Percentiles rank a stretch among this genome's conserved stretches.
These are phyloP conservation scores for Grus americana DNA, from an alignment of 2,113 vertebrate species.

Conservation along the genomic window DNA sequence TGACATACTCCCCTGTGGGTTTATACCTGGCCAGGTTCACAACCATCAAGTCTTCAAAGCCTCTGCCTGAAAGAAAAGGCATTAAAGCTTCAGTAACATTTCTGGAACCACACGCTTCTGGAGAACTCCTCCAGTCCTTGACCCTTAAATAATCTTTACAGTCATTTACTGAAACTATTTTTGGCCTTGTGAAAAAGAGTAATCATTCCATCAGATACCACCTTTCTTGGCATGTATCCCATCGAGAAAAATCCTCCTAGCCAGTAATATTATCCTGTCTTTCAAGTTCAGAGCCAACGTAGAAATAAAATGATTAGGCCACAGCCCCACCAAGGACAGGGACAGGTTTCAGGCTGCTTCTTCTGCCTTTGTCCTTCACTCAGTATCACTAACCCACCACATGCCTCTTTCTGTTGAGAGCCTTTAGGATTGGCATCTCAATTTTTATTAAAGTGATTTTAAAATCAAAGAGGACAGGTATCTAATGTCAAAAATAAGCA, in stretches of 20 bases:
- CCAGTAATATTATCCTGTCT: not conserved
- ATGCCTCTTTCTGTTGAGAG: not conserved
- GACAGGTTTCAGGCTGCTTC: not conserved
- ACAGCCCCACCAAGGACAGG: not conserved
- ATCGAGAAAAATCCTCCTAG: not conserved
- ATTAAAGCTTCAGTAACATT: not conserved
- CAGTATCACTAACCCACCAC: not conserved
- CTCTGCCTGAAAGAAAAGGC: constrained; percentile 81
- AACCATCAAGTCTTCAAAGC: constrained; percentile 93
- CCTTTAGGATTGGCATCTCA: not conserved
- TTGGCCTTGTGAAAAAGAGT: not conserved
- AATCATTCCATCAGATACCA: not conserved
- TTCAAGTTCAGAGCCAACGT: not conserved
- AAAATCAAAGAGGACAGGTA: not conserved
- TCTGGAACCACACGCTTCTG: not conserved
- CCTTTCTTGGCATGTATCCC: not conserved
- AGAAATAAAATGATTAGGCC: not conserved
- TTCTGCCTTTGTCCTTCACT: not conserved
- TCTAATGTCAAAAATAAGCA: not conserved
- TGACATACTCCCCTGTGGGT: constrained; percentile 88
- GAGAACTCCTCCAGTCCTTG: not conserved
- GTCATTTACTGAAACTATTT: not conserved
- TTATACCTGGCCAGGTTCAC: constrained; percentile 92
- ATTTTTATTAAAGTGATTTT: not conserved
- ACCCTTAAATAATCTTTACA: not conserved